Conservation (phyloP, 2,888 invertebrate genomes). For the Lasiommata megera region DNA sequence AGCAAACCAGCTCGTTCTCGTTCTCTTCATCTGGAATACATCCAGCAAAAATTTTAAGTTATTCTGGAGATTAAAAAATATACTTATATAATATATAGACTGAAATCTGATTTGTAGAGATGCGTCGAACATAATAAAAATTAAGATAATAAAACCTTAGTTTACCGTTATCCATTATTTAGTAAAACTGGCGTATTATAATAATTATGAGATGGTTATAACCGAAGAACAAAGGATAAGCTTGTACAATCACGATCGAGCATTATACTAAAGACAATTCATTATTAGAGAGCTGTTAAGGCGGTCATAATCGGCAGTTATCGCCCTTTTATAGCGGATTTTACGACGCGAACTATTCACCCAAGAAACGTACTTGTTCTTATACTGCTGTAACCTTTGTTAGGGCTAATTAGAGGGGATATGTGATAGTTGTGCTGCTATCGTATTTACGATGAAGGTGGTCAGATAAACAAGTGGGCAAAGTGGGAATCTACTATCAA, state of each 20-base stretch:
- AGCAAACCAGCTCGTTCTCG: too few relatives aligned
- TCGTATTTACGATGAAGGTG: neutral
- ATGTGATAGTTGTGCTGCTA: conserved; percentile 9
- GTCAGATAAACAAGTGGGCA: neutral
- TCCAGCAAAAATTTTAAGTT: too few relatives aligned
- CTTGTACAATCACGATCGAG: conserved; percentile 48
- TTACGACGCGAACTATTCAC: conserved; percentile 79
- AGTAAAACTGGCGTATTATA: conserved; percentile 1
- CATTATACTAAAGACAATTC: conserved; percentile 80
- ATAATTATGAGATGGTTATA: conserved; percentile 30
- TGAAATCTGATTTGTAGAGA: too few relatives aligned
- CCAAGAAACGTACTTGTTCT: conserved; percentile 69
- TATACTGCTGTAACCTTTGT: conserved; percentile 62
- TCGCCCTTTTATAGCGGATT: conserved; percentile 80
- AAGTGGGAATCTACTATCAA: neutral
- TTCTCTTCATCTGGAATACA: too few relatives aligned
- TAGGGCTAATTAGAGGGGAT: conserved; percentile 55
- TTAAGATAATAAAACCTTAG: too few relatives aligned
- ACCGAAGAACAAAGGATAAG: conserved; percentile 23
- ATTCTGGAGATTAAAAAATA: too few relatives aligned
- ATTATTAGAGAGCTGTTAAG: conserved; percentile 78
- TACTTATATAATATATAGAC: too few relatives aligned
- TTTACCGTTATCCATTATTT: too few relatives aligned
- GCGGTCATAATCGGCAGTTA: conserved; percentile 76
- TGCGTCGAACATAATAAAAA: too few relatives aligned